Conservation (phyloP, 2,888 invertebrate species). For the Holacanthella duospinosa region DNA sequence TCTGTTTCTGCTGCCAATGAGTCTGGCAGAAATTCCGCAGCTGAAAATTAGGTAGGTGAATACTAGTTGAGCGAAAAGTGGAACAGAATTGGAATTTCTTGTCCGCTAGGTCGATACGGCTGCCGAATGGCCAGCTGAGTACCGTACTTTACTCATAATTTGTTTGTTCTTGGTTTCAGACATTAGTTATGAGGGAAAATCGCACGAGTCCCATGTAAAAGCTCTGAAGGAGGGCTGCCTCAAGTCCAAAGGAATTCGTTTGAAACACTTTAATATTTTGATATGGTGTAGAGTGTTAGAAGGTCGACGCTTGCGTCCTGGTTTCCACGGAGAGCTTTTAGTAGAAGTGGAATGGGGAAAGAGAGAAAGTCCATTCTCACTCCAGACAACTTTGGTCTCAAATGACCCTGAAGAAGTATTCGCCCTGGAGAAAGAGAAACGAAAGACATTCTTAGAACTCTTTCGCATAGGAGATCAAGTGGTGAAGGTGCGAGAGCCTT, state of each 20-base stretch:
- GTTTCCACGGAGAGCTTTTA: constrained; percentile 50
- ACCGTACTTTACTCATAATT: too few relatives aligned
- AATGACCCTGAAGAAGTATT: constrained; percentile 27
- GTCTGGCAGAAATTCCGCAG: too few relatives aligned
- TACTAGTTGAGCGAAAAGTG: too few relatives aligned
- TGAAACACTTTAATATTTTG: constrained; percentile 52
- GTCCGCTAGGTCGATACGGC: too few relatives aligned
- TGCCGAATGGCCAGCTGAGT: too few relatives aligned
- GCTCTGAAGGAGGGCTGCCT: constrained; percentile 43
- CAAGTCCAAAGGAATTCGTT: constrained; percentile 64
- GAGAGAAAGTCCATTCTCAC: constrained; percentile 54
- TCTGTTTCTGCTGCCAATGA: too few relatives aligned
- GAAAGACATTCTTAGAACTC: constrained; percentile 26
- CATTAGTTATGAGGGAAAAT: background rate
- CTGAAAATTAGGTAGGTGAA: too few relatives aligned
- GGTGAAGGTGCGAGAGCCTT: constrained; percentile 27
- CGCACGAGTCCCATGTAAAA: constrained; percentile 18
- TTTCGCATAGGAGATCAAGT: constrained; percentile 27
- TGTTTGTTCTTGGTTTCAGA: too few relatives aligned
- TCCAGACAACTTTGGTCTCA: constrained; percentile 55
- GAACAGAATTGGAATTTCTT: too few relatives aligned
- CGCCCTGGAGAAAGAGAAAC: constrained; percentile 20
- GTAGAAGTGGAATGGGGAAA: constrained; percentile 54
- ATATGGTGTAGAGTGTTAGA: constrained; percentile 61
- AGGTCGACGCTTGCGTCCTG: constrained; percentile 55